Percentiles rank a stretch among this genome's conserved stretches.
Conservation (phyloP, 2,113 vertebrate genomes). For the Zosterops japonicus region DNA sequence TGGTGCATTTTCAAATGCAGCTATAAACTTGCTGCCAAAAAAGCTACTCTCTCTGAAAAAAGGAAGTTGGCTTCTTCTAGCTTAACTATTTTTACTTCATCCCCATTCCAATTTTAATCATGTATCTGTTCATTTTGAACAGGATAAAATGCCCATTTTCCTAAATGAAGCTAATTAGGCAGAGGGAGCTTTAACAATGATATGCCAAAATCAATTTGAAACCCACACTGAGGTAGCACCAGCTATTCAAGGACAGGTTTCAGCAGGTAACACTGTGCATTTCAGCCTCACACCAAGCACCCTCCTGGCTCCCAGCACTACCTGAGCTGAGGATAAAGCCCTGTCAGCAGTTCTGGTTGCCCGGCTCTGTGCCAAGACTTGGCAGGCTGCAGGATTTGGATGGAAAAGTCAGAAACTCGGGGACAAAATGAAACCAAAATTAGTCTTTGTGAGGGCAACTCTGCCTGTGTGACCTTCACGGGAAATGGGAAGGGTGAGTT, state of each 20-base stretch:
- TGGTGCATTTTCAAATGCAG: background rate
- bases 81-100: slow-evolving; percentile 2
- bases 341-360: background rate
- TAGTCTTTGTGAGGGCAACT: background rate
- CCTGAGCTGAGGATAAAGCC: background rate
- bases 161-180: slow-evolving; percentile 12
- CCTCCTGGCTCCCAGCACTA: background rate
- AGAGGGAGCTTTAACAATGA: background rate
- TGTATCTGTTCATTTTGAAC: background rate
- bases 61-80: background rate
- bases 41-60: background rate
- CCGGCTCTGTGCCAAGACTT: fast-evolving
- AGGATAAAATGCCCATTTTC: background rate
- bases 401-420: background rate
- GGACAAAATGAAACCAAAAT: background rate
- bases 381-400: background rate
- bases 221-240: background rate
- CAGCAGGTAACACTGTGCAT: background rate
- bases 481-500: slow-evolving; percentile 23
- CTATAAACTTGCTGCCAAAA: background rate
- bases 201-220: background rate
- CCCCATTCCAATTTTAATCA: background rate
- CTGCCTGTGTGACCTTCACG: background rate
- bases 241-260: background rate
- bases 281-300: background rate